Conservation (phyloP, 2,113 vertebrate species). For the Macquaria australasica region DNA sequence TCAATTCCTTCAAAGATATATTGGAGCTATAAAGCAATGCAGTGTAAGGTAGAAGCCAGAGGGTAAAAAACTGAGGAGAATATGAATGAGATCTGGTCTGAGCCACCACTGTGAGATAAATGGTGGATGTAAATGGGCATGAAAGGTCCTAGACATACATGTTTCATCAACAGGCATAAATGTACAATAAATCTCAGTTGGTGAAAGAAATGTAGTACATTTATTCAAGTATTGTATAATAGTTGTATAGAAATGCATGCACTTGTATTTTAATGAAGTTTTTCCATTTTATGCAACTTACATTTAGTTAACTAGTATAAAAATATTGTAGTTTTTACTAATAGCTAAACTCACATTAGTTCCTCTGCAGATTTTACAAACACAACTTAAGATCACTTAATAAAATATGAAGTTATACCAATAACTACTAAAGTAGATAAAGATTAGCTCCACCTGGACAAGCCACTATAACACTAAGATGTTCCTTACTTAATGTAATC, state of each 20-base stretch:
- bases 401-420: background rate
- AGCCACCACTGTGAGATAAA: background rate
- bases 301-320: background rate
- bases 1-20: background rate
- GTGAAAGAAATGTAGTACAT: background rate
- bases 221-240: background rate
- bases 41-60: background rate
- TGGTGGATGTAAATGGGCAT: background rate
- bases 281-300: background rate
- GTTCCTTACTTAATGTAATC: background rate
- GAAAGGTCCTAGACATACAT: background rate
- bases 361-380: background rate
- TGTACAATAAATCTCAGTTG: background rate
- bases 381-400: background rate
- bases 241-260: background rate
- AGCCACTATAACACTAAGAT: background rate
- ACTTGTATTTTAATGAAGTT: background rate
- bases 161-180: background rate
- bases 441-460: background rate
- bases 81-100: background rate
- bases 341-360: background rate
- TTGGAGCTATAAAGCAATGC: background rate
- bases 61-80: background rate
- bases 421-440: background rate
- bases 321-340: background rate